Conservation (phyloP, 1,140 invertebrate species). For the Penaeus indicus region DNA sequence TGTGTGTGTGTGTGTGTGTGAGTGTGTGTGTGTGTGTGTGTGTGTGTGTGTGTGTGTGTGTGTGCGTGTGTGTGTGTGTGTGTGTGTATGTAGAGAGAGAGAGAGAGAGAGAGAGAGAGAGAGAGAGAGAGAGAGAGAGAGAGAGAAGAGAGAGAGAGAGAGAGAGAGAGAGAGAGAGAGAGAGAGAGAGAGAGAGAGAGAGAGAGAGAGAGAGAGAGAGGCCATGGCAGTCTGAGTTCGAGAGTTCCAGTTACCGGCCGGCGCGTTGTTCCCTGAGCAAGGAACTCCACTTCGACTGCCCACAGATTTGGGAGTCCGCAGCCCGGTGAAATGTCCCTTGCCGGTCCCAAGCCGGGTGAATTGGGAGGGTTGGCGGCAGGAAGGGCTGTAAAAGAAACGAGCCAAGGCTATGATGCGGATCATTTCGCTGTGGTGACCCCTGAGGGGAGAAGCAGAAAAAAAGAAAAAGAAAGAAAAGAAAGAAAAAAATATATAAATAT, state of each 20-base stretch:
- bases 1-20: slow-evolving; percentile 30
- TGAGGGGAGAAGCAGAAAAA: not conserved
- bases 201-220: not conserved
- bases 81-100: slow-evolving; percentile 23
- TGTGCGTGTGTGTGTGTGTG: slow-evolving; percentile 19
- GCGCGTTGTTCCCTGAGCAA: not conserved
- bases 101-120: no score
- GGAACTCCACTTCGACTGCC: not conserved
- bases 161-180: no score
- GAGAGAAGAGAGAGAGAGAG: no score
- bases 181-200: slow-evolving; percentile 1
- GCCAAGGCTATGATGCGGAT: no score
- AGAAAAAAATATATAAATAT: not conserved
- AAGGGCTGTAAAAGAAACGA: not conserved
- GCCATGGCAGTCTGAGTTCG: no score
- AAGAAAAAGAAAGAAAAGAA: not conserved
- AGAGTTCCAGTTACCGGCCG: not conserved
- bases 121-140: no score
- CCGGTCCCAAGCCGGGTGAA: not conserved
- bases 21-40: slow-evolving; percentile 19
- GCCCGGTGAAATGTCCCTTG: not conserved
- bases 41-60: slow-evolving; percentile 15
- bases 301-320: not conserved
- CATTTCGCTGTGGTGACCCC: no score
- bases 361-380: not conserved